phyloP scores from a whole-genome alignment of 1,140 invertebrate genomes.

The Reticulitermes speratus region DNA sequence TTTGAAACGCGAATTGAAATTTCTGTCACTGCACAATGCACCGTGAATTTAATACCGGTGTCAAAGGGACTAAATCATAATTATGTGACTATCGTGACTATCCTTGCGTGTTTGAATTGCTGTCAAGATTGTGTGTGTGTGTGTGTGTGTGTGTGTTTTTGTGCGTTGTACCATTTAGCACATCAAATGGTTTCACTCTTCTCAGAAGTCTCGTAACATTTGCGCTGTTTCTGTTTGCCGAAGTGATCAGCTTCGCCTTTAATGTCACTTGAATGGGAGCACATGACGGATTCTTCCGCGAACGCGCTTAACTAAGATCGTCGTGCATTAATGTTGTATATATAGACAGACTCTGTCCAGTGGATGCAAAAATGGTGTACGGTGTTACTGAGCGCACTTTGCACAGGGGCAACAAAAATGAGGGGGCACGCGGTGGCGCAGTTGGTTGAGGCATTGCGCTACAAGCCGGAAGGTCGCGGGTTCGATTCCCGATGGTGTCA shows the following conservation, averaged over 20 bases:
- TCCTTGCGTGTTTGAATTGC: not conserved
- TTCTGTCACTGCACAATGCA: too few species aligned
- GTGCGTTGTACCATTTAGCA: not conserved
- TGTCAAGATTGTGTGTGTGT: not conserved
- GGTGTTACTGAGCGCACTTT: not conserved
- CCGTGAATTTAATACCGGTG: too few species aligned
- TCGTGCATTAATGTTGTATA: not conserved
- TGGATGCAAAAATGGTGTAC: not conserved
- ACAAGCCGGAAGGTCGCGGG: too few species aligned
- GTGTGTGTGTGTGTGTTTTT: too few species aligned
- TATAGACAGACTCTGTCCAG: not conserved
- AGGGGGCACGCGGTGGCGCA: too few species aligned
- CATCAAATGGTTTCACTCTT: not conserved
- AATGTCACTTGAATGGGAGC: not conserved
- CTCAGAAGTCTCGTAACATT: not conserved
- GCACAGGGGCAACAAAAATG: too few species aligned
- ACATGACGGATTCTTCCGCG: not conserved
- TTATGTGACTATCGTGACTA: too few species aligned
- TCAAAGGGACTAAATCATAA: too few species aligned
- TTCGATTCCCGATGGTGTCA: too few species aligned
- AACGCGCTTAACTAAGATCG: not conserved
- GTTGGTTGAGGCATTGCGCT: too few species aligned
- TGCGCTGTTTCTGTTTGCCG: not conserved
- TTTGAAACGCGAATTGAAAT: too few species aligned
- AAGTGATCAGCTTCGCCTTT: not conserved